phyloP scores from a whole-genome alignment of 2,797 vertebrate species.

The Knipowitschia caucasica region DNA sequence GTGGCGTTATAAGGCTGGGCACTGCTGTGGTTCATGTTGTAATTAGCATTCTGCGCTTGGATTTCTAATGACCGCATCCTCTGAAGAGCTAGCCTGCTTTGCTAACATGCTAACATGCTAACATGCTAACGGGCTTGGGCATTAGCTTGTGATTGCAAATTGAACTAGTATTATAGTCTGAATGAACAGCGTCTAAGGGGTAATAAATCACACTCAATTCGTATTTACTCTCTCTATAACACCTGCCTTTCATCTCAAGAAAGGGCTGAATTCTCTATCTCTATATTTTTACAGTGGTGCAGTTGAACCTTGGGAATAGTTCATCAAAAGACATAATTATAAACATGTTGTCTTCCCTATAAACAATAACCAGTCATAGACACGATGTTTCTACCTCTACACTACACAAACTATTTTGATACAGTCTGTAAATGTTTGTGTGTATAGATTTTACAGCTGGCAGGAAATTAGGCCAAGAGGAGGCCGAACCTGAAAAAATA shows the following conservation, averaged over 20 bases:
- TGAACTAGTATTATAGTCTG: neutral
- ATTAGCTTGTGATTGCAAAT: slow-evolving; percentile 18
- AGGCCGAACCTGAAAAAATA: slow-evolving; percentile 51
- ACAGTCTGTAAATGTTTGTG: neutral
- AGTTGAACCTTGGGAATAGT: slow-evolving; percentile 20
- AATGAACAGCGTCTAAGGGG: neutral
- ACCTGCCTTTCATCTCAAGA: neutral
- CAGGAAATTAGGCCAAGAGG: slow-evolving; percentile 54
- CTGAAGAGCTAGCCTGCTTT: slow-evolving; percentile 40
- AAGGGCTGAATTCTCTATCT: no score
- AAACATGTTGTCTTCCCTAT: neutral
- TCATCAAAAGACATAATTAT: slow-evolving; percentile 12
- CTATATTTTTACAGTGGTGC: neutral
- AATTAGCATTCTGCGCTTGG: slow-evolving; percentile 4
- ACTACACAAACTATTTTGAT: neutral
- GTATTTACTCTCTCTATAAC: neutral
- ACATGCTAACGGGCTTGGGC: slow-evolving; percentile 30
- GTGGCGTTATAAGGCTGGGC: fast-evolving
- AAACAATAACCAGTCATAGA: neutral
- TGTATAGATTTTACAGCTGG: slow-evolving; percentile 15
- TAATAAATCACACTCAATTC: neutral
- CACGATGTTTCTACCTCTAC: neutral
- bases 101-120: slow-evolving; percentile 31
- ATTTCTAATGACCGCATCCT: slow-evolving; percentile 44
- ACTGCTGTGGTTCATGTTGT: fast-evolving